phyloP scores from a whole-genome alignment of 2,113 vertebrate genomes.

The Esox niger region DNA sequence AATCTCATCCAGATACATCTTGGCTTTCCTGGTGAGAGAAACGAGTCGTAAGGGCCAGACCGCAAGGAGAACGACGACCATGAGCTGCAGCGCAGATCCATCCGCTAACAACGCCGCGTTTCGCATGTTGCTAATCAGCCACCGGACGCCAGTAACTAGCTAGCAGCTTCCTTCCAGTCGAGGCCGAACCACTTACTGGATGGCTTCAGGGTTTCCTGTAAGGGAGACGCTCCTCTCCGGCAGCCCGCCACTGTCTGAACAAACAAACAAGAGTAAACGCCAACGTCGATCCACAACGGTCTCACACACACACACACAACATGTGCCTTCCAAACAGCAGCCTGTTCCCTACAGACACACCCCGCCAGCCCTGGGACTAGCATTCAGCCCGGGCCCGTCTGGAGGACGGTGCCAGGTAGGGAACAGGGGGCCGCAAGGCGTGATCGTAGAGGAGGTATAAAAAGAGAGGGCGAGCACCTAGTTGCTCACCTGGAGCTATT shows the following conservation, averaged over 20 bases:
- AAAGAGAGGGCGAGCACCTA: not conserved
- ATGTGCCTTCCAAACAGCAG: too few species aligned
- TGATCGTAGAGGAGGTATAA: too few species aligned
- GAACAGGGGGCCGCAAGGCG: not conserved
- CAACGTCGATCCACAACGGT: not conserved
- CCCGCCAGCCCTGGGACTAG: too few species aligned
- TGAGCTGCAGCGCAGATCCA: too few species aligned
- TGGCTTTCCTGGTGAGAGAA: constrained; percentile 77
- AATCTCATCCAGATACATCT: constrained; percentile 87
- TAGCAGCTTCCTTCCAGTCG: too few species aligned
- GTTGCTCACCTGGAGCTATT: constrained; percentile 84
- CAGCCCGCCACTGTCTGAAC: constrained; percentile 84
- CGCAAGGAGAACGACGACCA: not conserved
- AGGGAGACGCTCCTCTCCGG: constrained; percentile 85
- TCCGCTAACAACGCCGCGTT: too few species aligned
- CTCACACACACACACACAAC: too few species aligned
- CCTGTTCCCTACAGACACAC: too few species aligned
- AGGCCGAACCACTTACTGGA: constrained; percentile 76
- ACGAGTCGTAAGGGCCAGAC: not conserved
- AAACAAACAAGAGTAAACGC: not conserved
- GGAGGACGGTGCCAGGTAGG: not conserved
- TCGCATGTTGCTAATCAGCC: too few species aligned
- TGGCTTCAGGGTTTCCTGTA: constrained; percentile 82
- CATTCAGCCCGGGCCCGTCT: too few species aligned
- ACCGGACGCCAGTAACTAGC: too few species aligned